A percentile compares a stretch with the other conserved stretches of the same genome.
Conservation (phyloP, 2,888 invertebrate species). For the Hemaris fuciformis region DNA sequence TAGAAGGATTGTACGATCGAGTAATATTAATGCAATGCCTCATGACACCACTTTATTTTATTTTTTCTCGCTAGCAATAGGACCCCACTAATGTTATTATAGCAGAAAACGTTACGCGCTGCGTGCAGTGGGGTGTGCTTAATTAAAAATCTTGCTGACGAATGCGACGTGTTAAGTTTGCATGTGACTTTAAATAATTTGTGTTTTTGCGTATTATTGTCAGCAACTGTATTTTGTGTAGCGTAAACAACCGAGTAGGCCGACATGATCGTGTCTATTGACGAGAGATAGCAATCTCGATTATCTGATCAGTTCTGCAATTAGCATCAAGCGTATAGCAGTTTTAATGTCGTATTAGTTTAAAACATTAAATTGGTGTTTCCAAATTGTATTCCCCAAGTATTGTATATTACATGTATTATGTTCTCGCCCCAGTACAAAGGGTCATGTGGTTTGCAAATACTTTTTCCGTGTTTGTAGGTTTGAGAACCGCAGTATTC, state of each 20-base stretch:
- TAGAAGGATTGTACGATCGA: too few relatives aligned
- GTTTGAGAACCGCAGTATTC: background rate
- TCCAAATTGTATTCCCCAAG: too few relatives aligned
- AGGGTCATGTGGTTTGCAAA: background rate
- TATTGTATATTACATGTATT: too few relatives aligned
- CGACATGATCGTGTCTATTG: background rate
- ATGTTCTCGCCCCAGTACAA: background rate
- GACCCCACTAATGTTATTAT: slow-evolving; percentile 5
- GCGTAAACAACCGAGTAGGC: background rate
- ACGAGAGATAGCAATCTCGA: too few relatives aligned
- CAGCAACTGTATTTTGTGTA: background rate
- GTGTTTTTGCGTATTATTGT: background rate
- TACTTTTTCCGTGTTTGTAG: background rate
- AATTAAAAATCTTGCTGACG: slow-evolving; percentile 12
- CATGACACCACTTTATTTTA: background rate
- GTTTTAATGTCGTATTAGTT: too few relatives aligned
- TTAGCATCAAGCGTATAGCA: too few relatives aligned
- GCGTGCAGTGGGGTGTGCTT: slow-evolving; percentile 5
- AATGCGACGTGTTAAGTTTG: background rate
- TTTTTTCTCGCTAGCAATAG: background rate
- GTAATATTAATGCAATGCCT: too few relatives aligned
- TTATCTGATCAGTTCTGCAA: too few relatives aligned
- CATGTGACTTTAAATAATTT: slow-evolving; percentile 2
- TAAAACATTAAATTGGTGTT: too few relatives aligned
- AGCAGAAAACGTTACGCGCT: slow-evolving; percentile 7